Percentiles rank a stretch among this genome's conserved stretches.
Conservation (phyloP, 2,113 vertebrate species). For the Desmodus rotundus region DNA sequence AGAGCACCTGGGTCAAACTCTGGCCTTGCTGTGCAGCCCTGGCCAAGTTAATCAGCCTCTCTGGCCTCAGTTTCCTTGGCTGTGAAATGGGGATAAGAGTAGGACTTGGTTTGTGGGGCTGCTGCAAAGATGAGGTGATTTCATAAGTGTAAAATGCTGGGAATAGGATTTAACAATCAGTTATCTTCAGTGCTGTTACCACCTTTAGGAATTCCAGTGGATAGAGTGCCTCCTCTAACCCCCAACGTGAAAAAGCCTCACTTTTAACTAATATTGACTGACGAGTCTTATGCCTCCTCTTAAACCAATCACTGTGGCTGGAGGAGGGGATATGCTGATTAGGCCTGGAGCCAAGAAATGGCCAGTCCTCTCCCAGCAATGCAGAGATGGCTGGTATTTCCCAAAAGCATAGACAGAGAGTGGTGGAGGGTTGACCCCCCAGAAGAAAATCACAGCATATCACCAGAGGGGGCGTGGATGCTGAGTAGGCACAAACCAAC, state of each 20-base stretch:
- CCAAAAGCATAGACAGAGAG: accelerated
- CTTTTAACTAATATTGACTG: background rate
- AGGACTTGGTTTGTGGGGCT: background rate
- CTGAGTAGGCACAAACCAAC: background rate
- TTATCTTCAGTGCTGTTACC: background rate
- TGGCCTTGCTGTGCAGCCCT: background rate
- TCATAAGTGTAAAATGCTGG: background rate
- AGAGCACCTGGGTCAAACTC: background rate
- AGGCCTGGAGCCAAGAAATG: background rate
- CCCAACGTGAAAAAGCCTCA: background rate
- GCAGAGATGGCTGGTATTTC: background rate
- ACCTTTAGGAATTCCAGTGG: background rate
- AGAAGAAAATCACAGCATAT: background rate
- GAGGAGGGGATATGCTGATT: background rate
- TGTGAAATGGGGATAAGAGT: background rate
- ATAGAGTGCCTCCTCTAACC: too few relatives aligned
- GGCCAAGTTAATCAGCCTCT: background rate
- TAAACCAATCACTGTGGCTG: background rate
- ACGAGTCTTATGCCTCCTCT: background rate
- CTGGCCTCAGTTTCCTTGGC: background rate
- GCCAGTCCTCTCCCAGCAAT: background rate
- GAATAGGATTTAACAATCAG: background rate
- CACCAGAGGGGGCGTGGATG: background rate
- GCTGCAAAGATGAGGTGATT: background rate
- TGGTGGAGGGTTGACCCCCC: background rate